Evolutionary conservation across 2,888 invertebrate species (phyloP), one percentile per base, ranked within the genome.

Genomic region (Thyatira batis): DNA sequence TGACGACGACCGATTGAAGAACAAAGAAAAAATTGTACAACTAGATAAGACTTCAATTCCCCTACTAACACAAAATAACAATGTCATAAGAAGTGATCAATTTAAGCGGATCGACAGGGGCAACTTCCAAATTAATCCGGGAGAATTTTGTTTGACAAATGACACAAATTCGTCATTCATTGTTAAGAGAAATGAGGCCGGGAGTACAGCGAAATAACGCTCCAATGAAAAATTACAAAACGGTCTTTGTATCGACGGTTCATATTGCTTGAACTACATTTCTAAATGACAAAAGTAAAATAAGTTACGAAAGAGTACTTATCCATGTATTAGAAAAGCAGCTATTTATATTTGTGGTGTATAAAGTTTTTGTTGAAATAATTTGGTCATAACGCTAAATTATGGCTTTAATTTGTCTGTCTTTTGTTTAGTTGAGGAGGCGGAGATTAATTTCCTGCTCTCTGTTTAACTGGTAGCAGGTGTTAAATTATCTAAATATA

Each of bases 151-250:
- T 61, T 58, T 66, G 59, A 71, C 57, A 61, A 66, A 73, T 54
- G 64, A 59, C 43, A 50, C 51, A 53, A 58, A 61, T 73, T 58
- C 58, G 53, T 72, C 71, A 65, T 53, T 20, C 50, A 62, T 72
- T 72, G 73, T 73, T 45, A 25, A 13, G 23, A 8, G n/a, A 45
- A 6, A 46, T 25, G 39, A 39, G 25, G 13, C n/a, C 23, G 23
- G 45, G 45, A 11, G 13, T 25, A 46, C 45, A 46, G 17, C 17
- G 39, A 39, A 39, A 39, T 39, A n/a, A 4, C 17, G 39, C 39
- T 8, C 39, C 17, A 39, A 39, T 39, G 39, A 17, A 39, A 39
- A 17, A n/a, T 6, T 39, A 39, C 2, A 39, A 17, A 39, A 39
- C 13, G 39, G 17, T 8, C 39, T 39, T 39, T 39, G 39, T 39